phyloP scores from a whole-genome alignment of 2,888 invertebrate species.

The Hypolimnas misippus region DNA sequence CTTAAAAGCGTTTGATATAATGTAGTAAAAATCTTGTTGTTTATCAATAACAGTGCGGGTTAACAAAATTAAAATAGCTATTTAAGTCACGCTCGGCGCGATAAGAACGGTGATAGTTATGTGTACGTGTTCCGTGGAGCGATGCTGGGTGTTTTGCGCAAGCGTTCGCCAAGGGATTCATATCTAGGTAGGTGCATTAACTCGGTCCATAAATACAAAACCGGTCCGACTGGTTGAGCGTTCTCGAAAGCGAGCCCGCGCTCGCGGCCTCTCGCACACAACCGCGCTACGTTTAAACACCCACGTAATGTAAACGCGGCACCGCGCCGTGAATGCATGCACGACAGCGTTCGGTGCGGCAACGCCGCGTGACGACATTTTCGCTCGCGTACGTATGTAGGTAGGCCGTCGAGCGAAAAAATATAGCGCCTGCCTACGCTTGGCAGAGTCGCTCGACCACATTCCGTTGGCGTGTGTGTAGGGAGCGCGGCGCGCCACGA shows the following conservation, averaged over 20 bases:
- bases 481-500: conserved; percentile 65
- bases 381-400: conserved; percentile 82
- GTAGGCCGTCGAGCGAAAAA: conserved; percentile 79
- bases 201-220: conserved; percentile 81
- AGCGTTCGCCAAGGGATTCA: conserved; percentile 73
- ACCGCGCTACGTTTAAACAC: conserved; percentile 64
- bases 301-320: conserved; percentile 75
- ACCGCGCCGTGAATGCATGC: conserved; percentile 73
- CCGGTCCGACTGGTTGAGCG: conserved; percentile 81
- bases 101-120: conserved; percentile 57
- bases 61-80: conserved; percentile 57
- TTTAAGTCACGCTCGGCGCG: conserved; percentile 57
- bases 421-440: conserved; percentile 81
- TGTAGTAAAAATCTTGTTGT: conserved; percentile 51
- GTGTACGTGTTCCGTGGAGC: conserved; percentile 59
- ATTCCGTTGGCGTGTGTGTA: conserved; percentile 79
- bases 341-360: conserved; percentile 75
- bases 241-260: conserved; percentile 81
- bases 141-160: conserved; percentile 73
- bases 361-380: conserved; percentile 85
- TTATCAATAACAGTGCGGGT: conserved; percentile 64
- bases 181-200: conserved; percentile 81
- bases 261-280: conserved; percentile 77
- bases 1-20: conserved; percentile 45
- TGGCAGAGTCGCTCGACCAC: conserved; percentile 80